Evolutionary conservation across 2,113 vertebrate species (phyloP).

Genomic region (Micronycteris hirsuta): DNA sequence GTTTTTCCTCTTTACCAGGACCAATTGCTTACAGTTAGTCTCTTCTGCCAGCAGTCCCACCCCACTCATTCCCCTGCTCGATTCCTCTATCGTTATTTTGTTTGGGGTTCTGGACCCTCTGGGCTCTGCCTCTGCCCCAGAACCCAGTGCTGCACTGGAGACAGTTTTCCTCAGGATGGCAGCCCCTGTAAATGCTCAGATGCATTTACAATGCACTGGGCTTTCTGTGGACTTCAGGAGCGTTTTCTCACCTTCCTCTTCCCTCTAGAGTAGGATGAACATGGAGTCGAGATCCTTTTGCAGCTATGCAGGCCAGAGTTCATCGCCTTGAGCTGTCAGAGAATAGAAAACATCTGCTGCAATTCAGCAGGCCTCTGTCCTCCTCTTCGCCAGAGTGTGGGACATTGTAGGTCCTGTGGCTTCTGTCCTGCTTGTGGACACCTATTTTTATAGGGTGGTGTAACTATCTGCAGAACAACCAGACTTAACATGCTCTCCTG

Average conservation of each 20-base stretch:
- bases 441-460: conserved; percentile 63
- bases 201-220: not conserved
- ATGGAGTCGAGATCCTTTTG: not conserved
- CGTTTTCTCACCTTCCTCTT: not conserved
- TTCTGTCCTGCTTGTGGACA: conserved; percentile 24
- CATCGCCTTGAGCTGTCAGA: conserved; percentile 24
- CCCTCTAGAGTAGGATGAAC: not conserved
- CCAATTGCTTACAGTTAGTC: not conserved
- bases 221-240: not conserved
- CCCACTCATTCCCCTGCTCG: not conserved
- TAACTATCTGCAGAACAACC: conserved; percentile 50
- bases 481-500: not conserved
- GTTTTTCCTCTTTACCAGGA: not conserved
- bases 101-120: not conserved
- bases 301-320: conserved; percentile 14
- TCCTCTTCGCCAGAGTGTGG: conserved; percentile 20
- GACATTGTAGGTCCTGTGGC: conserved; percentile 48
- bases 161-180: not conserved
- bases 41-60: not conserved
- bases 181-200: not conserved
- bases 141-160: not conserved
- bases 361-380: not conserved
- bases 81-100: not conserved
- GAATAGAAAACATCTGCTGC: conserved; percentile 44
- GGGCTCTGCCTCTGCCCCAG: not conserved